Base-by-base conservation (phyloP, 2,797 vertebrate species). In the Sebastes trivittatus region DNA sequence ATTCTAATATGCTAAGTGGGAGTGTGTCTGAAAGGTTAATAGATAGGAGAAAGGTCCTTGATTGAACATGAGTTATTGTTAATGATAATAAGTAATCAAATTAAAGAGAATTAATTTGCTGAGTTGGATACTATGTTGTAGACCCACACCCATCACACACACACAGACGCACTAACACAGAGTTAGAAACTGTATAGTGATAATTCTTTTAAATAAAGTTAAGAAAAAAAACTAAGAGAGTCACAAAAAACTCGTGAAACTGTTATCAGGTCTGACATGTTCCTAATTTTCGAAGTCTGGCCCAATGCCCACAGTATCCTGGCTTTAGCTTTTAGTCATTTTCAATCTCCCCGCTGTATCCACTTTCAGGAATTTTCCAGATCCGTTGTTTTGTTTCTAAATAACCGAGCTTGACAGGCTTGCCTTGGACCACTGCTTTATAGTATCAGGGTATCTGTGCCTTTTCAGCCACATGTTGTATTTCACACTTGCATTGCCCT, bases 61-160 rank as follows among this genome's bases (percentile, higher is more conserved):
- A 94, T 91, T 93, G 89, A 96, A 96, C 83, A 88, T 95, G 93
- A 96, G 96, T 95, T 97, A 96, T 95, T 84, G 93, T 92, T 97
- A 97, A 97, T 91, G 90, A 96, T 95, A 95, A 95, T 96, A 95
- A 95, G 91, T 94, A 96, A 96, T 96, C 94, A 95, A 97, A 97
- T 97, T 96, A 96, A 97, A 96, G 96, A 93, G 89, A 95, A 97
- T 97, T 97, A 96, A 98, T 98, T 97, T 97, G 94, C 96, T 96
- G 97, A 97, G 98, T 97, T 97, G 97, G 96, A 97, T 96, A 95
- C 94, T 93, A 90, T 94, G 94, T 91, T 92, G 87, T 90, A 76
- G 54, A 13, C 27, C 67, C 32, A 20, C 69, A 66, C 56, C 52
- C 46, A 20, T 49, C 52, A 16, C n/a, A 61, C 59, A 32, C 23